phyloP scores from a whole-genome alignment of 2,888 invertebrate species.

The Brenthis ino region DNA sequence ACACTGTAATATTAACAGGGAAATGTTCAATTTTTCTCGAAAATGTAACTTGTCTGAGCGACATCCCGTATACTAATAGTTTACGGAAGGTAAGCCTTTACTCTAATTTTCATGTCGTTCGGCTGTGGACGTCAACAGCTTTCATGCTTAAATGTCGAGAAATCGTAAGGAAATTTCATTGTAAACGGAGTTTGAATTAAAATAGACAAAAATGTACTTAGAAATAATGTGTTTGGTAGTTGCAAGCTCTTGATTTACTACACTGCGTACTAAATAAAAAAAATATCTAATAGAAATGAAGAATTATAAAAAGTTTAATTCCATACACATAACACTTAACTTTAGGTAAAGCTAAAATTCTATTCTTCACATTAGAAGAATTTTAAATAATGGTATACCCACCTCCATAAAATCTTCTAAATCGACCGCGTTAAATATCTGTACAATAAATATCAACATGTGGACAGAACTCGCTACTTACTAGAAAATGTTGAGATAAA shows the following conservation, averaged over 20 bases:
- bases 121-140: slow-evolving; percentile 44
- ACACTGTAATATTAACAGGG: slow-evolving; percentile 3
- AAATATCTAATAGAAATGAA: background rate
- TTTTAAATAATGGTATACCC: too few relatives aligned
- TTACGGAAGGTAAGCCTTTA: slow-evolving; percentile 46
- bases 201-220: background rate
- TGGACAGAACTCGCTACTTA: too few relatives aligned
- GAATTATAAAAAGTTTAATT: background rate
- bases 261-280: background rate
- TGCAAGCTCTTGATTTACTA: too few relatives aligned
- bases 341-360: too few relatives aligned
- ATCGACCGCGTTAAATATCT: too few relatives aligned
- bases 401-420: too few relatives aligned
- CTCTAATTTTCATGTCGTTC: slow-evolving; percentile 48
- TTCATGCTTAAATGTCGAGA: slow-evolving; percentile 47
- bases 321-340: background rate
- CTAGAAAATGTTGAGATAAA: too few relatives aligned
- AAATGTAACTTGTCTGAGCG: slow-evolving; percentile 34
- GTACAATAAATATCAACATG: too few relatives aligned
- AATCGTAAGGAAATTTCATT: slow-evolving; percentile 44
- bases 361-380: too few relatives aligned
- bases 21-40: slow-evolving; percentile 33
- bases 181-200: slow-evolving; percentile 11
- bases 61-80: slow-evolving; percentile 35
- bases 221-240: background rate